phyloP scores from a whole-genome alignment of 2,113 vertebrate genomes.

The Crotalus helleri region DNA sequence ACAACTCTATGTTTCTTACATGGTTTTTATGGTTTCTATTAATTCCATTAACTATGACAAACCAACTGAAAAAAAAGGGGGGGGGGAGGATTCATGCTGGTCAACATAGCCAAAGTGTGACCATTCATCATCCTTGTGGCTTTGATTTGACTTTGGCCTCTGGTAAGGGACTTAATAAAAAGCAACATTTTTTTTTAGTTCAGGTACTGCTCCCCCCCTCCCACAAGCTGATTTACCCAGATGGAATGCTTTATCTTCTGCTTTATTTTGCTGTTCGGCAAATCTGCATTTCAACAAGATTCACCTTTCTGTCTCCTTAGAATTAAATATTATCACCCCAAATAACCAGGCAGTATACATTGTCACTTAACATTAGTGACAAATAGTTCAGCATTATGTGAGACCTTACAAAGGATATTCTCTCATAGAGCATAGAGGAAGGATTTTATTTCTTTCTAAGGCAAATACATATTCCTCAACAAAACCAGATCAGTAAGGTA shows the following conservation, averaged over 20 bases:
- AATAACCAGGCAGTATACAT: neutral
- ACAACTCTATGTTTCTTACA: neutral
- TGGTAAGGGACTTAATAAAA: neutral
- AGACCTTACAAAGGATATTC: neutral
- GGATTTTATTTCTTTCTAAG: neutral
- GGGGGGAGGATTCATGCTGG: neutral
- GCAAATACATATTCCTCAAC: neutral
- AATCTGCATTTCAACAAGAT: neutral
- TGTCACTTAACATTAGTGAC: neutral
- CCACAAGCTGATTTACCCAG: neutral
- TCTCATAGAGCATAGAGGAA: neutral
- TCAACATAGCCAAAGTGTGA: neutral
- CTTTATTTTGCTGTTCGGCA: neutral
- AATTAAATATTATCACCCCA: neutral
- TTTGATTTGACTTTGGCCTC: neutral
- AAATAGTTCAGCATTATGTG: neutral
- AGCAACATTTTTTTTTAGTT: neutral
- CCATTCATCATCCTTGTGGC: neutral
- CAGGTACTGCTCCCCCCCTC: fast-evolving
- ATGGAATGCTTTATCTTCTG: neutral
- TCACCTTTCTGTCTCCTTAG: neutral
- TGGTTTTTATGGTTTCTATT: neutral
- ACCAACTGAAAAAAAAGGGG: neutral
- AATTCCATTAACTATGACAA: neutral
- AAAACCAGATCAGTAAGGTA: neutral